Conservation (phyloP, 2,888 invertebrate species). For the Ryuthela nishihirai region DNA sequence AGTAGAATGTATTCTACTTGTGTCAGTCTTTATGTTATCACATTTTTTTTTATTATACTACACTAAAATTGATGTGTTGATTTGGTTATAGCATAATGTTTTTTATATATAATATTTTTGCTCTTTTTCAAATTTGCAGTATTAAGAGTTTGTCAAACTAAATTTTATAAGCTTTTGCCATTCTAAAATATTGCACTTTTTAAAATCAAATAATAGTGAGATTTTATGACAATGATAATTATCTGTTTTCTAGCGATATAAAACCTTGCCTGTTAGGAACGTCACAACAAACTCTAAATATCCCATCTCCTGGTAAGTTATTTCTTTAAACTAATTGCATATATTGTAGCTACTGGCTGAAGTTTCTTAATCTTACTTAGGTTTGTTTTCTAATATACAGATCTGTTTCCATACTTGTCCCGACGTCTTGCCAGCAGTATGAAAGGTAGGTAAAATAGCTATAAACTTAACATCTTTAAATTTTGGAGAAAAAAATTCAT, state of each 20-base stretch:
- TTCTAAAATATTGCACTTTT: no score
- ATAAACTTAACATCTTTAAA: neutral
- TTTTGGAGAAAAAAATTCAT: no score
- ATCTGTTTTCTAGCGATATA: slow-evolving; percentile 19
- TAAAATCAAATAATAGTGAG: no score
- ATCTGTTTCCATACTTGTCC: slow-evolving; percentile 77
- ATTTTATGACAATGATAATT: neutral
- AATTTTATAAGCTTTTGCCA: no score
- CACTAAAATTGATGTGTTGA: no score
- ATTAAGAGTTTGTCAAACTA: no score
- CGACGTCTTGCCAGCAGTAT: slow-evolving; percentile 55
- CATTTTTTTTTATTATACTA: no score
- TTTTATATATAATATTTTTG: no score
- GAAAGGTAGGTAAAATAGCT: slow-evolving; percentile 47
- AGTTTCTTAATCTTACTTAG: neutral
- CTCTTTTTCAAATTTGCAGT: no score
- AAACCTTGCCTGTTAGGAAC: slow-evolving; percentile 34
- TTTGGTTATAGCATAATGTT: no score
- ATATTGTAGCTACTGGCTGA: neutral
- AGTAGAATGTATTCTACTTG: no score
- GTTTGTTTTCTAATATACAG: slow-evolving; percentile 45
- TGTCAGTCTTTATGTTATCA: no score
- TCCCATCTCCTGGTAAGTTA: slow-evolving; percentile 31
- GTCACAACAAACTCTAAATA: slow-evolving; percentile 29
- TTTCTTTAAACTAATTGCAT: neutral